Conservation (phyloP, 1,140 invertebrate genomes). For the Cydia splendana region DNA sequence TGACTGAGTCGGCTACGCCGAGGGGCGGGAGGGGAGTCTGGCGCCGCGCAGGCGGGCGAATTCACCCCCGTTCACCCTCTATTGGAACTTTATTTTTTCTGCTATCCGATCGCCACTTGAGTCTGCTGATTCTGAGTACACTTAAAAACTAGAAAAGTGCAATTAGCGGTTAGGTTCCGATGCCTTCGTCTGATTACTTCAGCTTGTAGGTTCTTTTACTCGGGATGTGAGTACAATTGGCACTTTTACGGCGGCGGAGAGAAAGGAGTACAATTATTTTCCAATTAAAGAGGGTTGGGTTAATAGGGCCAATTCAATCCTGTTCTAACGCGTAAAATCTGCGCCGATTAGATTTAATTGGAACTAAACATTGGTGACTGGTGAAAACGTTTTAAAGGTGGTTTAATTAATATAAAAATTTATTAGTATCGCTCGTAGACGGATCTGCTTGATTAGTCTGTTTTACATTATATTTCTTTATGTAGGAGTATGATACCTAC, state of each 20-base stretch:
- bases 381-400: neutral
- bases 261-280: neutral
- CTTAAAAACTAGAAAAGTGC: slow-evolving; percentile 28
- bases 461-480: too few species aligned
- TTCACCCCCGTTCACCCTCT: slow-evolving; percentile 17
- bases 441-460: too few species aligned
- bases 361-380: neutral
- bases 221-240: neutral
- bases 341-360: slow-evolving; percentile 1
- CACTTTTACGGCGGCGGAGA: neutral
- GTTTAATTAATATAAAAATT: too few species aligned
- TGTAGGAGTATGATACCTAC: too few species aligned
- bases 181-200: slow-evolving; percentile 21
- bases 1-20: slow-evolving; percentile 15
- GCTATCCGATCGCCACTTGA: slow-evolving; percentile 26
- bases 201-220: neutral
- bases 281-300: slow-evolving; percentile 10
- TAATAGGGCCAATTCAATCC: slow-evolving; percentile 3
- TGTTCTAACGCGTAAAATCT: slow-evolving; percentile 11
- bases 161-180: slow-evolving; percentile 27
- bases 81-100: slow-evolving; percentile 30
- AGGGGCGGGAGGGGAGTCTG: neutral
- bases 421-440: too few species aligned
- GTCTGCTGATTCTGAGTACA: slow-evolving; percentile 29
- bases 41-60: slow-evolving; percentile 27